A percentile compares a stretch with the other conserved stretches of the same genome.
phyloP scores from a whole-genome alignment of 2,888 invertebrate genomes.

The Metalampra italica region DNA sequence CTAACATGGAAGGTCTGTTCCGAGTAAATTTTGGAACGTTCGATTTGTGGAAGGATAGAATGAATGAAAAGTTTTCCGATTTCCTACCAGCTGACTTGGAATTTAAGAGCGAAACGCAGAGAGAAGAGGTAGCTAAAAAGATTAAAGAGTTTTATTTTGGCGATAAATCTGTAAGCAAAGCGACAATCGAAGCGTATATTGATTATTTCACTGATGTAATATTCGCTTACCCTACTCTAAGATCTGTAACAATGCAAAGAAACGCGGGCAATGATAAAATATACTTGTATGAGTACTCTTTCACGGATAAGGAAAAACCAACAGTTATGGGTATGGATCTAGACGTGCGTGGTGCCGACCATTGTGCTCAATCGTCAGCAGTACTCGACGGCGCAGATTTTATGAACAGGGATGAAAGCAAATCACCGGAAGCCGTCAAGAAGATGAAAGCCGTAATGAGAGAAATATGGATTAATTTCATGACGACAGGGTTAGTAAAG shows the following conservation, averaged over 20 bases:
- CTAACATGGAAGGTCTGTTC: constrained; percentile 43
- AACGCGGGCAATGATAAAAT: constrained; percentile 28
- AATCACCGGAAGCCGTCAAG: constrained; percentile 18
- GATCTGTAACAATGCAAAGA: constrained; percentile 23
- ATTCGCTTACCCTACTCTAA: constrained; percentile 24
- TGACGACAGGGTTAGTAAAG: constrained; percentile 35
- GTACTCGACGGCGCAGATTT: constrained; percentile 18
- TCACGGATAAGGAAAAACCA: constrained; percentile 23
- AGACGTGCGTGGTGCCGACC: constrained; percentile 28
- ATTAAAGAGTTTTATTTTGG: constrained; percentile 39
- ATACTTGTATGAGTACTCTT: constrained; percentile 36
- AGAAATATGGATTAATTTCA: constrained; percentile 39
- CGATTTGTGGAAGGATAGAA: constrained; percentile 31
- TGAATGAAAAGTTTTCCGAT: constrained; percentile 46
- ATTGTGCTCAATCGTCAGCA: constrained; percentile 30
- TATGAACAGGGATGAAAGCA: constrained; percentile 7
- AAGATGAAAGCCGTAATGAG: constrained; percentile 23
- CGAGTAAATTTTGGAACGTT: constrained; percentile 23
- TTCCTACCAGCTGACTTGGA: constrained; percentile 44
- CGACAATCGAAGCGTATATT: constrained; percentile 26
- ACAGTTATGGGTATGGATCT: constrained; percentile 13
- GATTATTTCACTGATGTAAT: constrained; percentile 35
- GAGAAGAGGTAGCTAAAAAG: constrained; percentile 24
- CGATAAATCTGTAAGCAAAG: constrained; percentile 20
- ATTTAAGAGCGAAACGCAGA: constrained; percentile 28